These are phyloP conservation scores for Ips nitidus DNA, from an alignment of 1,140 invertebrate species.

Conservation along the genomic window DNA sequence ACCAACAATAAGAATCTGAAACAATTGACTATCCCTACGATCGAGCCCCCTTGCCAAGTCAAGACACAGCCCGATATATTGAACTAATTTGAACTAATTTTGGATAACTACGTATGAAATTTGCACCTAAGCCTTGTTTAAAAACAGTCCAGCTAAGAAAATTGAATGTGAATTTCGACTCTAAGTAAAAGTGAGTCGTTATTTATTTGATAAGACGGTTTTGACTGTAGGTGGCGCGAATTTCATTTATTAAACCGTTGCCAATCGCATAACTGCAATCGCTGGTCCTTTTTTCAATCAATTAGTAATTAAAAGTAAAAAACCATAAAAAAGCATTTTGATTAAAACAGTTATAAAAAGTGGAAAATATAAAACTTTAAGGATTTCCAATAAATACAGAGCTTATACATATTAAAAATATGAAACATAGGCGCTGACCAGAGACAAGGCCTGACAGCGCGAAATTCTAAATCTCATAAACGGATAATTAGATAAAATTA, in stretches of 20 bases:
- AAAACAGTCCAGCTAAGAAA: conserved; percentile 10
- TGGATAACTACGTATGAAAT: conserved; percentile 49
- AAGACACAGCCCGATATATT: conserved; percentile 48
- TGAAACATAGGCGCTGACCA: conserved; percentile 45
- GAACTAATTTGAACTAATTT: conserved; percentile 43
- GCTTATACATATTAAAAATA: conserved; percentile 50
- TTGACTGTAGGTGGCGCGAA: conserved; percentile 15
- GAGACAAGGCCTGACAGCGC: conserved; percentile 43
- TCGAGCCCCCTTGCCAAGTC: conserved; percentile 41
- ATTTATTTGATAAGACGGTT: background rate
- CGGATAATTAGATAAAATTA: conserved; percentile 49
- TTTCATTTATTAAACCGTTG: conserved; percentile 33
- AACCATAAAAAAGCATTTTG: conserved; percentile 45
- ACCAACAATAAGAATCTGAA: conserved; percentile 50
- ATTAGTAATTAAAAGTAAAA: conserved; percentile 42
- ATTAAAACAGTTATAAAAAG: conserved; percentile 51
- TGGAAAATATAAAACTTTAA: conserved; percentile 53
- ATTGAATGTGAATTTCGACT: too few relatives aligned
- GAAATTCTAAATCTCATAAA: conserved; percentile 50
- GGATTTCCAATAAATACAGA: conserved; percentile 51
- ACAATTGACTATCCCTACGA: conserved; percentile 52
- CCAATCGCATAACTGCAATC: conserved; percentile 36
- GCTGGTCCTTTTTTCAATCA: conserved; percentile 36
- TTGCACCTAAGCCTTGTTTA: conserved; percentile 24
- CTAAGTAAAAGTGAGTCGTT: too few relatives aligned